phyloP scores from a whole-genome alignment of 2,797 vertebrate species.

The Acanthiza pusilla region DNA sequence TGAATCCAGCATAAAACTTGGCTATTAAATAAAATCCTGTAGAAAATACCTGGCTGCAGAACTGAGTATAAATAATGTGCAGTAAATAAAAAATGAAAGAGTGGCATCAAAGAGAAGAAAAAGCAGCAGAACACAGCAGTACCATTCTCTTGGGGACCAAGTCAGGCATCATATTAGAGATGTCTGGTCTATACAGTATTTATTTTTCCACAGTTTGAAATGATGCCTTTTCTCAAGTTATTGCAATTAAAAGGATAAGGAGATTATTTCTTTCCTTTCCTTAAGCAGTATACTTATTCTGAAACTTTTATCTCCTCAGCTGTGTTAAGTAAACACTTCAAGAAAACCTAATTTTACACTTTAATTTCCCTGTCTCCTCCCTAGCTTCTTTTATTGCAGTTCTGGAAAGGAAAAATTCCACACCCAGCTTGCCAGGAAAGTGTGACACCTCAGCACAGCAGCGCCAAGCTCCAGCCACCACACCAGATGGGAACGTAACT shows the following conservation, averaged over 20 bases:
- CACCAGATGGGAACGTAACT: not conserved
- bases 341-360: not conserved
- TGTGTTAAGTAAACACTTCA: not conserved
- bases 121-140: not conserved
- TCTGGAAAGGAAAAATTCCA: not conserved
- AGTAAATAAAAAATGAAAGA: not conserved
- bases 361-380: not conserved
- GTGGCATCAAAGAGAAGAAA: not conserved
- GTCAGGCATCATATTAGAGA: not conserved
- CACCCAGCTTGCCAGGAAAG: not conserved
- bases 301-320: not conserved
- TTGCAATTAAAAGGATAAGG: not conserved
- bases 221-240: not conserved
- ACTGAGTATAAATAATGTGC: not conserved
- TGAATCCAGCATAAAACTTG: not conserved
- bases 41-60: not conserved
- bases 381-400: not conserved
- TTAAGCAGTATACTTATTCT: not conserved
- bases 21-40: not conserved
- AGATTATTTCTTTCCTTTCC: not conserved
- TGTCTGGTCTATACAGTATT: not conserved
- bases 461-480: not conserved
- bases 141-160: not conserved
- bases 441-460: fast-evolving
- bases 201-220: not conserved